Base-by-base conservation (phyloP, 2,888 invertebrate species). In the Tricholauxania praeusta region DNA sequence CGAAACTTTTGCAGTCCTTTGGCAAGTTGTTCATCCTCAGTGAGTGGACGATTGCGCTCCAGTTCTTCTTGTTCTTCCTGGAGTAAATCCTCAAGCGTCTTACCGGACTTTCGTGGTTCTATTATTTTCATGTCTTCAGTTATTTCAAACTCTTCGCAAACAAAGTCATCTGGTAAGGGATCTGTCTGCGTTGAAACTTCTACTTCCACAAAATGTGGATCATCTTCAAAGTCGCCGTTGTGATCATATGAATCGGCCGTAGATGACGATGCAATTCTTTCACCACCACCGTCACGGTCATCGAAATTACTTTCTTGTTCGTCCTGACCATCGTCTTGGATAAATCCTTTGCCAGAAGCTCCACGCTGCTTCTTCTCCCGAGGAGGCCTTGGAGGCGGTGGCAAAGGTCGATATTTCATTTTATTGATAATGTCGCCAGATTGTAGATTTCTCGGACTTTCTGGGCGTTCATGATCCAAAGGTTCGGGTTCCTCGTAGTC, bases 111-210 rank as follows among this genome's bases (percentile, higher is more conserved):
- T 47, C 85, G 81, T 0, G 87, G 87, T 52, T 85, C 87, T 17
- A 87, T 87, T 22, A 86, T 77, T 64, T 84, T 83, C 86, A 87
- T 87, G 57, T 87, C 87, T 48, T 84, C 86, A 4, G 87, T 87
- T 62, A 87, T 87, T 76, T 87, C 86, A 60, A 88, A 86, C 51
- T 88, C 88, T 81, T 93, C 93, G 82, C 91, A 91, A 77, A 91
- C 90, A 73, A 93, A 91, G 79, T 94, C 94, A 79, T 94, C 94
- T 0, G 94, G 94, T 59, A 95, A 85, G 0, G 95, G 94, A 86
- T 96, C 95, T 0, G 95, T 96, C 87, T 96, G 95, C 1, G 94
- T 94, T 1, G 94, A 94, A 7, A 93, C 92, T 82, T 93, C 93
- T 32, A 92, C 91, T 86, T 94, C 94, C 75, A 80, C 76, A 8